A percentile compares a stretch with the other conserved stretches of the same genome.
These are phyloP conservation scores for Pristionchus maxplancki DNA, from an alignment of 2,888 invertebrate genomes.

Conservation along the genomic window DNA sequence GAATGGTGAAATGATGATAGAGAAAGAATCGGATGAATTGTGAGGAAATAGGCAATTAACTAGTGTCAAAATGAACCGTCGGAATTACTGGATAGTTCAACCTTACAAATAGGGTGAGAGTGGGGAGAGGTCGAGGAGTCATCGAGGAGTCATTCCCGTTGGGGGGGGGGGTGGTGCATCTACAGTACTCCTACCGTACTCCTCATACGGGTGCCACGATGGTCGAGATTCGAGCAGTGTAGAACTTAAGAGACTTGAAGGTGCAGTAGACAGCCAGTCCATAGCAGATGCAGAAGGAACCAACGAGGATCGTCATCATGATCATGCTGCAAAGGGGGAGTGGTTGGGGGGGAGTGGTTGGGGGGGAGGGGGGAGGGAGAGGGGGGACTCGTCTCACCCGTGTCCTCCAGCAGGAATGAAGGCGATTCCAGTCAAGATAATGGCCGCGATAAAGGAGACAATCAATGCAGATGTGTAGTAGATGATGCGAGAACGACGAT, in stretches of 20 bases:
- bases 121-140: background rate
- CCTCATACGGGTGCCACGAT: constrained; percentile 45
- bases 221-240: background rate
- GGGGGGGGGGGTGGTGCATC: background rate
- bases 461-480: constrained; percentile 58
- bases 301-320: background rate
- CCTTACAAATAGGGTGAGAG: constrained; percentile 13
- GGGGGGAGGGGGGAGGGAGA: too few relatives aligned
- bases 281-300: constrained; percentile 12
- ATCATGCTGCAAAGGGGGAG: background rate
- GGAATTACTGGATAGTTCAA: background rate
- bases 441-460: constrained; percentile 58
- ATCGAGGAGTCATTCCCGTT: background rate
- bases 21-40: background rate
- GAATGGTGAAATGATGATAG: background rate
- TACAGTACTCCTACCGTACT: constrained; percentile 35
- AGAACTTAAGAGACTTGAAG: background rate
- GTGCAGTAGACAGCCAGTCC: constrained; percentile 34
- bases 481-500: constrained; percentile 87
- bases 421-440: constrained; percentile 52
- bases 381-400: background rate
- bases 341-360: too few relatives aligned
- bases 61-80: background rate
- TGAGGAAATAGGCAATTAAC: background rate
- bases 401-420: background rate